Conservation (phyloP, 92 coral and sea anemone genomes). For the Porites lobata region DNA sequence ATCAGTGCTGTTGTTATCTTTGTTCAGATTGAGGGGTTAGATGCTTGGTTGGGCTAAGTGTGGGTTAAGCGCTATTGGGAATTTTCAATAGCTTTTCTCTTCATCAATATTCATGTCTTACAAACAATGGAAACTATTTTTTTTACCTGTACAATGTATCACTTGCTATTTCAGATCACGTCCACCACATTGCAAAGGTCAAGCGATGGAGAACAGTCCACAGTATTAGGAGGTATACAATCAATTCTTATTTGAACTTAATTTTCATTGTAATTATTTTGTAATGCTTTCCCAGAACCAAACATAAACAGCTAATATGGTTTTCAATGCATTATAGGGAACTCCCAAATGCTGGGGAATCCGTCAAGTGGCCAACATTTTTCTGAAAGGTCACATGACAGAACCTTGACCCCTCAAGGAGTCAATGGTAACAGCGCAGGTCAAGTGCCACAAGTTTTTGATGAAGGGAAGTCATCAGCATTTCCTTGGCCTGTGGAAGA, state of each 20-base stretch:
- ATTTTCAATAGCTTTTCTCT: too few species aligned
- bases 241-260: not conserved
- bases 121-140: too few species aligned
- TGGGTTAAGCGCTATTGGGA: too few species aligned
- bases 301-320: too few species aligned
- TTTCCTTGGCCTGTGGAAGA: conserved; percentile 45
- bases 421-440: conserved; percentile 24
- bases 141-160: too few species aligned
- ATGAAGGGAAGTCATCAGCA: conserved; percentile 1
- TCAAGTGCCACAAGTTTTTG: conserved; percentile 8
- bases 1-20: too few species aligned
- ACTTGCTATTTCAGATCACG: not conserved
- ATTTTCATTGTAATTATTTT: too few species aligned
- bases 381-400: not conserved
- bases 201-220: conserved; percentile 20
- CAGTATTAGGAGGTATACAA: not conserved
- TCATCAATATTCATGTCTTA: too few species aligned
- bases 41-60: too few species aligned
- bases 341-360: not conserved
- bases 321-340: not conserved
- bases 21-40: too few species aligned
- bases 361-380: not conserved
- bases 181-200: not conserved
- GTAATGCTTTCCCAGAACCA: too few species aligned
- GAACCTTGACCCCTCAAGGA: conserved; percentile 80